Evolutionary conservation across 2,888 invertebrate species (phyloP).

Genomic region (Agrilus biguttatus): DNA sequence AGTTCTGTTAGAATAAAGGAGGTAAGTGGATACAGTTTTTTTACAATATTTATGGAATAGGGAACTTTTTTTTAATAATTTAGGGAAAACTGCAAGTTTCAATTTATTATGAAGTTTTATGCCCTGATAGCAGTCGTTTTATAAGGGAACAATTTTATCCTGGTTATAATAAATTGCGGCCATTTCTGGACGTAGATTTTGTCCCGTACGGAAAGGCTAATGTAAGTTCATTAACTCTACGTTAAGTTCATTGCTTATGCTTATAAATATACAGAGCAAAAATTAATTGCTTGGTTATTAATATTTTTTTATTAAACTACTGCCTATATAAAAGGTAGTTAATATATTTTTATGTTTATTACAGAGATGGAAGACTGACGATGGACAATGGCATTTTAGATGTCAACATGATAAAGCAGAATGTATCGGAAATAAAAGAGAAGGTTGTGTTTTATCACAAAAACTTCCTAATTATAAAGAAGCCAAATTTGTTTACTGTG

Average conservation of each 20-base stretch:
- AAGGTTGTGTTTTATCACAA: constrained; percentile 32
- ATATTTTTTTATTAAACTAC: too few species aligned
- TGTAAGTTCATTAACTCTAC: constrained; percentile 27
- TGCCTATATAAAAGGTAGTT: too few species aligned
- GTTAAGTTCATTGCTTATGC: too few species aligned
- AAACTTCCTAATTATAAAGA: constrained; percentile 14
- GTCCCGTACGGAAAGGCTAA: constrained; percentile 38
- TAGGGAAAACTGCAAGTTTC: constrained; percentile 21
- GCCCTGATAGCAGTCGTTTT: constrained; percentile 35
- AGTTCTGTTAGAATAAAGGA: too few species aligned
- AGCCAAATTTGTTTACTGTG: constrained; percentile 28
- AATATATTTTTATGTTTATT: too few species aligned
- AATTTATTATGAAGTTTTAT: constrained; percentile 39
- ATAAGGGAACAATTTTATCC: constrained; percentile 31
- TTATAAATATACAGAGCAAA: too few species aligned
- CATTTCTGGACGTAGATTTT: constrained; percentile 17
- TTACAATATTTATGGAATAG: background rate
- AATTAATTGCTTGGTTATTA: too few species aligned
- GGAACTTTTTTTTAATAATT: background rate
- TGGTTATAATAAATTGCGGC: constrained; percentile 7
- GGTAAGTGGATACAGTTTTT: too few species aligned
- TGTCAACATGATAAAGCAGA: constrained; percentile 36
- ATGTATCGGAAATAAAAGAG: constrained; percentile 34
- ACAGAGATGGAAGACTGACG: background rate
- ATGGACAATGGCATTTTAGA: constrained; percentile 20